phyloP scores from a whole-genome alignment of 2,888 invertebrate genomes.

The Latrodectus elegans region DNA sequence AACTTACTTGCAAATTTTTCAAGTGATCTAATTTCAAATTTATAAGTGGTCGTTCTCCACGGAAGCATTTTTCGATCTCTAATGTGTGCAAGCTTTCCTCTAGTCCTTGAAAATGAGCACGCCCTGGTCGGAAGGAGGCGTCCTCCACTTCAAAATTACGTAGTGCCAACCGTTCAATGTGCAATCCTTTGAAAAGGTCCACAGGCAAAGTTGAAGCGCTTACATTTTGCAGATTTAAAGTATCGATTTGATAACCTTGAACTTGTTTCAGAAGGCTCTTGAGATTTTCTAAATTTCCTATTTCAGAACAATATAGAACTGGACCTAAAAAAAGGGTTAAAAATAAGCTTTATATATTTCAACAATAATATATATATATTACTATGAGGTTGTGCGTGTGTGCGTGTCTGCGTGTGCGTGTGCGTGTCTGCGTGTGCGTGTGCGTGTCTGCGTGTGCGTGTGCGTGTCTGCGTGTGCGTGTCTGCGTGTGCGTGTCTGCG shows the following conservation, averaged over 20 bases:
- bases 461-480: too few relatives aligned
- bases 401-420: too few relatives aligned
- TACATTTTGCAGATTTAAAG: background rate
- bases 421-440: too few relatives aligned
- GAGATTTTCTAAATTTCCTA: background rate
- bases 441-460: too few relatives aligned
- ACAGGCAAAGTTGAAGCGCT: conserved; percentile 22
- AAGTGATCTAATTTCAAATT: conserved; percentile 40
- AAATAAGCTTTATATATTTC: too few relatives aligned
- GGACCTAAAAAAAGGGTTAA: conserved; percentile 7
- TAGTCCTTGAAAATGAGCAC: conserved; percentile 41
- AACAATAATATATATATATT: too few relatives aligned
- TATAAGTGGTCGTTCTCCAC: conserved; percentile 18
- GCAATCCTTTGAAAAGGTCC: conserved; percentile 28
- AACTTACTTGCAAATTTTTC: conserved; percentile 12
- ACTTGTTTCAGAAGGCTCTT: background rate
- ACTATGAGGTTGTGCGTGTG: too few relatives aligned
- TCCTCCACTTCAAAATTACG: conserved; percentile 32
- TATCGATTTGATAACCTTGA: background rate
- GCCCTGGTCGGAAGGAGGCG: conserved; percentile 36
- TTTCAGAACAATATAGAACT: background rate
- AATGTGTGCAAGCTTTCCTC: conserved; percentile 15
- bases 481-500: too few relatives aligned
- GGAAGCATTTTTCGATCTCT: conserved; percentile 40
- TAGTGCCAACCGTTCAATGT: background rate